Conservation (phyloP, 2,797 vertebrate species). For the Limnodromus scolopaceus region DNA sequence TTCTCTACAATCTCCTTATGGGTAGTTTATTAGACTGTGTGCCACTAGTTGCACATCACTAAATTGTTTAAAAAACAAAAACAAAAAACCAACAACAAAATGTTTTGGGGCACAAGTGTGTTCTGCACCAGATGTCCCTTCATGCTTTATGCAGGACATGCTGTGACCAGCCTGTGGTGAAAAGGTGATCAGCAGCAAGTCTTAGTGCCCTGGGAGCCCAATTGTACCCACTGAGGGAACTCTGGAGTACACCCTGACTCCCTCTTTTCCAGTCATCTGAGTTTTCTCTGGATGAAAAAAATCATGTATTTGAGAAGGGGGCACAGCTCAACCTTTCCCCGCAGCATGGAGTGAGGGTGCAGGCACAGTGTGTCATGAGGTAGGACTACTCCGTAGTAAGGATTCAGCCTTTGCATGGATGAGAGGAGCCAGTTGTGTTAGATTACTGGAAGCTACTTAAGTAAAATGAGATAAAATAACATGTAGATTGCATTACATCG, state of each 20-base stretch:
- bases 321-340: not conserved
- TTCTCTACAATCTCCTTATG: not conserved
- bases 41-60: not conserved
- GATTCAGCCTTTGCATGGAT: not conserved
- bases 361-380: not conserved
- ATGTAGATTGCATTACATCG: not conserved
- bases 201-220: not conserved
- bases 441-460: not conserved
- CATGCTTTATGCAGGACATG: not conserved
- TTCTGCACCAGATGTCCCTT: not conserved
- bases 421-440: not conserved
- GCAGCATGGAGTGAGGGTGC: not conserved
- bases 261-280: not conserved
- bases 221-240: not conserved
- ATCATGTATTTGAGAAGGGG: not conserved
- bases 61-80: not conserved
- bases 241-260: not conserved
- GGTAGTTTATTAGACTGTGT: not conserved
- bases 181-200: not conserved
- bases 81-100: no score
- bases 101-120: not conserved
- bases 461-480: not conserved
- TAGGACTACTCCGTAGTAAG: not conserved
- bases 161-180: not conserved
- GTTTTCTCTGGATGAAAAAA: not conserved